Conservation (phyloP, 2,888 invertebrate species). For the Aproaerema taeniolella region DNA sequence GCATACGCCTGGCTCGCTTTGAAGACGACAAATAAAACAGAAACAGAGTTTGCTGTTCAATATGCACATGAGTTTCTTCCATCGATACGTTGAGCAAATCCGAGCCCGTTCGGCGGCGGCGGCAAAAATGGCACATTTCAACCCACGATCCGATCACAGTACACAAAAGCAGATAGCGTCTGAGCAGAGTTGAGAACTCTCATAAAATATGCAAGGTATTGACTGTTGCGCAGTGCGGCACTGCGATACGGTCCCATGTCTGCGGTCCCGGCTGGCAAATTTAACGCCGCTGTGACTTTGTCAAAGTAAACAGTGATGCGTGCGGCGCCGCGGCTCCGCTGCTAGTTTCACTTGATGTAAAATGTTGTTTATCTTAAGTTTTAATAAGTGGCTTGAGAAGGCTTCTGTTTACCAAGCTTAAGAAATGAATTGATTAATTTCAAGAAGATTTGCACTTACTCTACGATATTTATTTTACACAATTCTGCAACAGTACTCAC, state of each 20-base stretch:
- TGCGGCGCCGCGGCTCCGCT: constrained; percentile 36
- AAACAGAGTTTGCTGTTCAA: constrained; percentile 5
- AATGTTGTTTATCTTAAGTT: constrained; percentile 34
- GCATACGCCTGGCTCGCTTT: constrained; percentile 3
- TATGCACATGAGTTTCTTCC: constrained; percentile 6
- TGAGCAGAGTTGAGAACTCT: constrained; percentile 38
- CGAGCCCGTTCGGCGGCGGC: not conserved
- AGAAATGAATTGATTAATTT: too few species aligned
- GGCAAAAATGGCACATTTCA: constrained; percentile 11
- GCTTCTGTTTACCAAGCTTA: too few species aligned
- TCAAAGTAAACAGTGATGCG: constrained; percentile 58
- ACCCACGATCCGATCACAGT: constrained; percentile 15
- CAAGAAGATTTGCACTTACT: too few species aligned
- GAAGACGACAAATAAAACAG: constrained; percentile 5
- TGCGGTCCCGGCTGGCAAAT: constrained; percentile 38
- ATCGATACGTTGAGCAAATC: constrained; percentile 9
- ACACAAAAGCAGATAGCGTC: constrained; percentile 16
- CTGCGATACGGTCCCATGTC: constrained; percentile 38
- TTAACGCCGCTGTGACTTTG: constrained; percentile 46
- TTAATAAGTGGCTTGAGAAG: constrained; percentile 19
- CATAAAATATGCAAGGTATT: constrained; percentile 72
- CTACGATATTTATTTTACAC: too few species aligned
- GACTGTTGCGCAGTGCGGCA: constrained; percentile 62
- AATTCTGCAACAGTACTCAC: too few species aligned
- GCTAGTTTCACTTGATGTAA: constrained; percentile 39